Evolutionary conservation across 2,888 invertebrate genomes (phyloP).

Genomic region (Epiblema foenella): DNA sequence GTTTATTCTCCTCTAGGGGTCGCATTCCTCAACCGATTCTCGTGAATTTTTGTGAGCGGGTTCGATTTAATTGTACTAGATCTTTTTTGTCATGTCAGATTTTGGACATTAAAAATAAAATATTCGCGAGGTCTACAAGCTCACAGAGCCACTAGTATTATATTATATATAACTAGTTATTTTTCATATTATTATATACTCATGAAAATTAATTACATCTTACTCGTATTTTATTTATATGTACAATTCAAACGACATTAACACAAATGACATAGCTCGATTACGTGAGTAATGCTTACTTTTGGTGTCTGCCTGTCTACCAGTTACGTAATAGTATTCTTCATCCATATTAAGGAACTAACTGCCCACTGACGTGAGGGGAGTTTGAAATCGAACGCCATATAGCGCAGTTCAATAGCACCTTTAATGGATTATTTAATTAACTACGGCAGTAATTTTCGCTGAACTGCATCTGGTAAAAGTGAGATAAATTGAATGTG

Average conservation of each 20-base stretch:
- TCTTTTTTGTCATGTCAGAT: no score
- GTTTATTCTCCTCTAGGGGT: no score
- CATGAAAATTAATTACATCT: background rate
- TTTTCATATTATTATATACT: background rate
- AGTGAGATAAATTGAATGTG: slow-evolving; percentile 11
- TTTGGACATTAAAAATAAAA: no score
- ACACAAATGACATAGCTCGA: background rate
- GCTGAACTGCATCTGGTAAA: slow-evolving; percentile 9
- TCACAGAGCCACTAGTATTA: no score
- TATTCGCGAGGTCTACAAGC: no score
- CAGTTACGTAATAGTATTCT: slow-evolving; percentile 11
- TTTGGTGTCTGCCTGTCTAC: slow-evolving; percentile 6
- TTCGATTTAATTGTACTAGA: no score
- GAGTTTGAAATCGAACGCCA: slow-evolving; percentile 13
- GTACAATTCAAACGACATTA: background rate
- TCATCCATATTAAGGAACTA: slow-evolving; percentile 7
- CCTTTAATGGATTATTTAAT: slow-evolving; percentile 45
- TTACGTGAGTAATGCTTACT: slow-evolving; percentile 15
- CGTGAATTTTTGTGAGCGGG: no score
- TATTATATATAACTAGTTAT: no score
- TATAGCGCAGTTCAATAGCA: slow-evolving; percentile 34
- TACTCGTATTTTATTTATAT: background rate
- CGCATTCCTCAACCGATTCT: no score
- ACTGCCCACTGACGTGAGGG: background rate
- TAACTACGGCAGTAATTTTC: slow-evolving; percentile 33